phyloP scores from a whole-genome alignment of 2,888 invertebrate species.

The Caenorhabditis sp. region DNA sequence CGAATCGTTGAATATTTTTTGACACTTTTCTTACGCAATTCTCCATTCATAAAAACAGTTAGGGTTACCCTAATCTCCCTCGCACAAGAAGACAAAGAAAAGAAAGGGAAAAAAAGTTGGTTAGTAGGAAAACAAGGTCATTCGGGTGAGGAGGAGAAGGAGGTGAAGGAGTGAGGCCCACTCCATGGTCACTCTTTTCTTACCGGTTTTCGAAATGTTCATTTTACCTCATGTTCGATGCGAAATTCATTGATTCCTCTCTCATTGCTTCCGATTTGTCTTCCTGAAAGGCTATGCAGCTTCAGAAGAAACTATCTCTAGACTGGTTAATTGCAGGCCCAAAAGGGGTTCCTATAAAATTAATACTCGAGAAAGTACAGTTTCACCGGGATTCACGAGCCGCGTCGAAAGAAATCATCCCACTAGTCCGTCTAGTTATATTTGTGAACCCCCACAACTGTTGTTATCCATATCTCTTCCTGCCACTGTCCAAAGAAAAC shows the following conservation, averaged over 20 bases:
- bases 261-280: no score
- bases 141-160: neutral
- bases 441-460: neutral
- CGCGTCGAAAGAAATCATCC: no score
- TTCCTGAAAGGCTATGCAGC: no score
- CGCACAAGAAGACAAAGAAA: neutral
- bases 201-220: neutral
- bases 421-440: no score
- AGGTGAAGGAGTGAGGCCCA: constrained; percentile 6
- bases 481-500: neutral
- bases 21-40: neutral
- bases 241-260: no score
- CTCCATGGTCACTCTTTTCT: neutral
- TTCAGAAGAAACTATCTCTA: no score
- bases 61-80: no score
- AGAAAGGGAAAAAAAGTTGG: constrained; percentile 1
- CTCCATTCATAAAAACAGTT: neutral
- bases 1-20: neutral
- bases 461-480: neutral
- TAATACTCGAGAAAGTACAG: no score
- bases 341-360: no score
- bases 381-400: no score
- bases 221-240: constrained; percentile 1
- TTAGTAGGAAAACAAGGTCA: constrained; percentile 21
- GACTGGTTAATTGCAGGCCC: no score